Evolutionary conservation across 2,113 vertebrate genomes (phyloP).

Genomic region (Formicarius rufipectus): DNA sequence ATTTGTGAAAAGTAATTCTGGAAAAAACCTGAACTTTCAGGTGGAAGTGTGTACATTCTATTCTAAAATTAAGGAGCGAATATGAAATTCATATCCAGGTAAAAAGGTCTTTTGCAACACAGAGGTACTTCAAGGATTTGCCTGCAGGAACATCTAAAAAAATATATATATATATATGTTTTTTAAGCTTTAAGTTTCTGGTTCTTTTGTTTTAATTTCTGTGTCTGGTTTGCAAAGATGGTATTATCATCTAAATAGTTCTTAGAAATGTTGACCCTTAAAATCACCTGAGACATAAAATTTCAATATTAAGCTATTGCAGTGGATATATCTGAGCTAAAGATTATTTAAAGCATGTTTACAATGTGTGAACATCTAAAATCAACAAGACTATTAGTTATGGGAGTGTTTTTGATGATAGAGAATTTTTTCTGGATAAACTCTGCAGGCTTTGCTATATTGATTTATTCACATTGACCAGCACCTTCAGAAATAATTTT

Average conservation of each 20-base stretch:
- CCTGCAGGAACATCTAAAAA: not conserved
- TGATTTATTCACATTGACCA: constrained; percentile 8
- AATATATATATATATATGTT: not conserved
- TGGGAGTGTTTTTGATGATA: not conserved
- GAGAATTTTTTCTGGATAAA: not conserved
- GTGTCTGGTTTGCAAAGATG: not conserved
- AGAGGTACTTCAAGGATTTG: not conserved
- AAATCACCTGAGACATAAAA: not conserved
- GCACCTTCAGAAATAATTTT: constrained; percentile 29
- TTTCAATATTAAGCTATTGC: not conserved
- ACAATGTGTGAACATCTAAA: not conserved
- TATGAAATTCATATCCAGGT: not conserved
- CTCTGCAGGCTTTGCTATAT: not conserved
- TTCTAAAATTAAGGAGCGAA: not conserved
- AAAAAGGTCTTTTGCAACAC: not conserved
- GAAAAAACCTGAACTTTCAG: not conserved
- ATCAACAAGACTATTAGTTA: not conserved
- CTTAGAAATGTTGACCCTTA: not conserved
- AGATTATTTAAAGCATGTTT: not conserved
- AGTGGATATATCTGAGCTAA: not conserved
- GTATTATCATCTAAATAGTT: not conserved
- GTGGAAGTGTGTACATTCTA: not conserved
- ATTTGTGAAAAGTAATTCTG: not conserved
- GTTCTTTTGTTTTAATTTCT: not conserved
- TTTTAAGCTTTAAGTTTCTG: not conserved